phyloP scores from a whole-genome alignment of 2,888 invertebrate genomes.

The Ellobium chinense region DNA sequence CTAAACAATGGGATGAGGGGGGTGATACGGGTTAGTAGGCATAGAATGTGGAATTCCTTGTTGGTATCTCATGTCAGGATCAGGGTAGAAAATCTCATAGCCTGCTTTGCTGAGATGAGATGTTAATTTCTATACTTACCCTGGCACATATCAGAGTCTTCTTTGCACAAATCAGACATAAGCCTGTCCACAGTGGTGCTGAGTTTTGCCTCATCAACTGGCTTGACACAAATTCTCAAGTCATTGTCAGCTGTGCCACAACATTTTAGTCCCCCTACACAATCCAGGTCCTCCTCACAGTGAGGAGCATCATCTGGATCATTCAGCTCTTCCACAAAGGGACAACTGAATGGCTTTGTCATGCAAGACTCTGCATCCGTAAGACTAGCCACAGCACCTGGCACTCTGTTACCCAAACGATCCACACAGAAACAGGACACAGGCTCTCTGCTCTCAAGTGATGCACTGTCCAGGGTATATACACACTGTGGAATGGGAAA shows the following conservation, averaged over 20 bases:
- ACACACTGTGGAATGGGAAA: neutral
- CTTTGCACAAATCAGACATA: conserved; percentile 16
- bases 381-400: conserved; percentile 5
- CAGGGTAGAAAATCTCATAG: too few species aligned
- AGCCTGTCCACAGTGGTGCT: neutral
- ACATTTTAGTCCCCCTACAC: conserved; percentile 18
- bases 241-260: neutral
- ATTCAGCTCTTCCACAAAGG: neutral
- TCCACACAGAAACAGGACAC: conserved; percentile 41
- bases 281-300: conserved; percentile 21
- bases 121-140: conserved; percentile 11
- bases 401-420: conserved; percentile 24
- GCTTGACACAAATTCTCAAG: conserved; percentile 5
- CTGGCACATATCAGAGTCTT: conserved; percentile 1
- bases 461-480: neutral
- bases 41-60: too few species aligned
- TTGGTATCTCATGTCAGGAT: too few species aligned
- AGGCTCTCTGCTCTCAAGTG: neutral
- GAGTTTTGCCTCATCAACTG: neutral
- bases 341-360: conserved; percentile 16
- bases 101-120: too few species aligned
- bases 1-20: too few species aligned
- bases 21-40: too few species aligned
- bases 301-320: neutral
- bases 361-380: conserved; percentile 5